phyloP scores from a whole-genome alignment of 2,888 invertebrate genomes.

The Chelonus formosanus region DNA sequence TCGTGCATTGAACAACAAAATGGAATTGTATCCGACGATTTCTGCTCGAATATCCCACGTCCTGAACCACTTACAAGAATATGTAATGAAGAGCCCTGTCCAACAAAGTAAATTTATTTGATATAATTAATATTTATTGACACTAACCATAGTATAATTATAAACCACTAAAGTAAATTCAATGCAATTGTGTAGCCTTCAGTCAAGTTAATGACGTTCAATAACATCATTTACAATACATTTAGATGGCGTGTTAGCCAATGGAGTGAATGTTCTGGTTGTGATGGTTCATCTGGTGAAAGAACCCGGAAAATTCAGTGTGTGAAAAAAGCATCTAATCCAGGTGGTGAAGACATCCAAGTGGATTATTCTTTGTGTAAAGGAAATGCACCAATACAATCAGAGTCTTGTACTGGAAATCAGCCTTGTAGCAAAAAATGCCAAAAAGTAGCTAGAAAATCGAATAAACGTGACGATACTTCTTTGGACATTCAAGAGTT shows the following conservation, averaged over 20 bases:
- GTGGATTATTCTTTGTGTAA: conserved; percentile 50
- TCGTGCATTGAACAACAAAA: conserved; percentile 70
- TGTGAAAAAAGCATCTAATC: conserved; percentile 62
- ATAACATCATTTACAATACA: not conserved
- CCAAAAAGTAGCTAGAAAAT: conserved; percentile 33
- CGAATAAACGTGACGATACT: conserved; percentile 32
- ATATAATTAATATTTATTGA: no score
- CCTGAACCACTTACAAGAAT: conserved; percentile 62
- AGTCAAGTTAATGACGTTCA: conserved; percentile 6
- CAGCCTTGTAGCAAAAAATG: conserved; percentile 51
- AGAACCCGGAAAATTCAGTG: conserved; percentile 67
- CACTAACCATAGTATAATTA: no score
- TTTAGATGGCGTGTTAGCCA: conserved; percentile 72
- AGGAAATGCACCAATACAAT: conserved; percentile 50
- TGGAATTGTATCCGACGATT: conserved; percentile 69
- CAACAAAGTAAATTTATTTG: conserved; percentile 60
- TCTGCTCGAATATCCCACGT: conserved; percentile 63
- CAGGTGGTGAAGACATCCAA: conserved; percentile 65
- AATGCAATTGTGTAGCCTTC: not conserved
- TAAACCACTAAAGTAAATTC: not conserved
- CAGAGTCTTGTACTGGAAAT: conserved; percentile 47
- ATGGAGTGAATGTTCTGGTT: conserved; percentile 73
- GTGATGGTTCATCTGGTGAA: conserved; percentile 65
- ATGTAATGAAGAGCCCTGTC: conserved; percentile 67
- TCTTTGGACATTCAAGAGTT: conserved; percentile 1